A percentile compares a stretch with the other conserved stretches of the same genome.
These are phyloP conservation scores for Miltochrista miniata DNA, from an alignment of 2,888 invertebrate genomes.

Conservation along the genomic window DNA sequence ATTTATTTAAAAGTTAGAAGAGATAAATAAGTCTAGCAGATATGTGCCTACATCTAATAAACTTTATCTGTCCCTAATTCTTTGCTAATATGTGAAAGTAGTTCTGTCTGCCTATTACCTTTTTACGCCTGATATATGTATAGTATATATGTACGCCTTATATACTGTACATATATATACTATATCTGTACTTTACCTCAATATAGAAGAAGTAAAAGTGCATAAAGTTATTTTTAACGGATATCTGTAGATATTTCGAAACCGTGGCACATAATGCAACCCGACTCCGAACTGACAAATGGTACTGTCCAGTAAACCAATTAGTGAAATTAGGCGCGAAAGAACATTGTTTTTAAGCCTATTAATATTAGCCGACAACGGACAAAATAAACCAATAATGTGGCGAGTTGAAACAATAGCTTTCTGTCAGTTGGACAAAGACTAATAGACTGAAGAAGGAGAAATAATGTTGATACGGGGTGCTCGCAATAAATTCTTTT, in stretches of 20 bases:
- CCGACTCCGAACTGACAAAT: conserved; percentile 24
- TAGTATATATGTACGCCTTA: too few relatives aligned
- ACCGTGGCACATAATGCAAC: not conserved
- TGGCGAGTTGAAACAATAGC: conserved; percentile 66
- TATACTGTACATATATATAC: too few relatives aligned
- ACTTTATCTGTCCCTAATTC: not conserved
- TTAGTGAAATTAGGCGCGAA: conserved; percentile 45
- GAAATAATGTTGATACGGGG: conserved; percentile 31
- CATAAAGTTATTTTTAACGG: too few relatives aligned
- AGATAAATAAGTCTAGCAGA: too few relatives aligned
- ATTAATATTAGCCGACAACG: conserved; percentile 54
- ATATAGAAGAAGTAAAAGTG: too few relatives aligned
- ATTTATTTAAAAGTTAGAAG: not conserved
- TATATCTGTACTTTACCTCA: too few relatives aligned
- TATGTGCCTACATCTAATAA: not conserved
- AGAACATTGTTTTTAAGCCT: conserved; percentile 52
- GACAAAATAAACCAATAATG: conserved; percentile 68
- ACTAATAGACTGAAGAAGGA: conserved; percentile 59
- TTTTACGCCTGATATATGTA: too few relatives aligned
- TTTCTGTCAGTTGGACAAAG: conserved; percentile 69
- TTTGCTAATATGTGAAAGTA: too few relatives aligned
- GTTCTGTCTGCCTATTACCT: too few relatives aligned
- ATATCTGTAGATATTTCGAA: too few relatives aligned
- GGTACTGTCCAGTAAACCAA: conserved; percentile 28
- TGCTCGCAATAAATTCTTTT: conserved; percentile 46